Conservation (phyloP, 2,113 vertebrate genomes). For the Naja naja region DNA sequence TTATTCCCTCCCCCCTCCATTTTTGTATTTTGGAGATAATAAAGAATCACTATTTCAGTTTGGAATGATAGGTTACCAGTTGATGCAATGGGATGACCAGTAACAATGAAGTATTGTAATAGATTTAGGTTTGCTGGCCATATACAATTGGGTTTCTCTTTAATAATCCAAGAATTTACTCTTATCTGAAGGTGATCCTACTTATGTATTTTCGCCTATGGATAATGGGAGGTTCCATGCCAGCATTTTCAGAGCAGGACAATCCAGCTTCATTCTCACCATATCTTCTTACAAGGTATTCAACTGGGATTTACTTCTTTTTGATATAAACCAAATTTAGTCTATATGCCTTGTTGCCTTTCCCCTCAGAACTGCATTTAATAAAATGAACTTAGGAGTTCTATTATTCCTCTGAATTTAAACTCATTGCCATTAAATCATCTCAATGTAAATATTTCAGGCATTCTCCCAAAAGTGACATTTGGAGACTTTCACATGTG, state of each 20-base stretch:
- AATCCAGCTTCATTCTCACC: constrained; percentile 96
- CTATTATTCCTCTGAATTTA: background rate
- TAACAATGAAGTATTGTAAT: background rate
- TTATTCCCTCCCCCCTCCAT: background rate
- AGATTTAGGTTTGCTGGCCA: background rate
- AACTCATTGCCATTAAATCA: background rate
- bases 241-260: constrained; percentile 96
- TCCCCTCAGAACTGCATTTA: background rate
- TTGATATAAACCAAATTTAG: background rate
- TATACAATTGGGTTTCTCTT: background rate
- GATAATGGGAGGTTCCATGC: constrained; percentile 98
- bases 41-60: background rate
- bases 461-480: background rate
- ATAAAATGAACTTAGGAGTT: background rate
- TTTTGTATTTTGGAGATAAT: background rate
- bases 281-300: constrained; percentile 87
- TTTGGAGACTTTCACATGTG: background rate
- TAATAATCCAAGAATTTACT: constrained; percentile 21
- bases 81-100: background rate
- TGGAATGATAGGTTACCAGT: background rate
- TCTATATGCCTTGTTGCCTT: background rate
- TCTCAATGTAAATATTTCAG: background rate
- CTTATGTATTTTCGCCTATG: constrained; percentile 87
- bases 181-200: constrained; percentile 75
- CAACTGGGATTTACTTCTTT: background rate